Base-by-base conservation (phyloP, 2,888 invertebrate genomes). In the Drosophila kanekoi region DNA sequence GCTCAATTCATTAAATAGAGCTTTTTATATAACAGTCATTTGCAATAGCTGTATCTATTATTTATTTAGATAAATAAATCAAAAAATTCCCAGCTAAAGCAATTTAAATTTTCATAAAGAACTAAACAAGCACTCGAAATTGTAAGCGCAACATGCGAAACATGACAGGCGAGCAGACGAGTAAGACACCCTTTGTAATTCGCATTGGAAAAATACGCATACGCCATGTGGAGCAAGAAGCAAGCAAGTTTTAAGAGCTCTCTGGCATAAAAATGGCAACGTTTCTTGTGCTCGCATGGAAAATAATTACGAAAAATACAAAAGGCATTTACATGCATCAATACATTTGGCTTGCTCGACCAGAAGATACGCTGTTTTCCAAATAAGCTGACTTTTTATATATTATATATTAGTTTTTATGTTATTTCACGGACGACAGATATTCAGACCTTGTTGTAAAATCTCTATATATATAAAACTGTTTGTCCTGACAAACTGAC, bases 31-130 rank as follows among this genome's bases (percentile, higher is more conserved):
- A 11, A 23, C 13, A 18, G 35, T 28, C 54, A 56, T 61, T 37
- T 48, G 18, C 11, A 47, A 20, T 53, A 47, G 28, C 33, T 37
- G 14, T 51, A 47, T 51, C 41, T 51, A 69, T 70, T 58, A 86
- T 62, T 73, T 82, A 28, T 28, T 28, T 28, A 28, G 8, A 8
- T 8, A 28, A 28, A 28, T 28, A 8, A 28, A 28, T 43, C 72
- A 72, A 71, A 87, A 87, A 78, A 76, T 78, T 62, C 28, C 70
- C 28, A 52, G 56, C 58, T 54, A 69, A 81, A 71, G 81, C 87
- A 83, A 83, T 88, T 88, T 87, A 84, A 87, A 81, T 89, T 84
- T 87, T 72, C 89, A 84, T 87, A 84, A 82, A 87, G 76, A 88
- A 78, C 83, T 88, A 88, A 88, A 72, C 79, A 10, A 74, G 56